These are phyloP conservation scores for Sanderia malayensis DNA, from an alignment of 30 jellyfish, hydroid and myxozoan species.

Conservation along the genomic window DNA sequence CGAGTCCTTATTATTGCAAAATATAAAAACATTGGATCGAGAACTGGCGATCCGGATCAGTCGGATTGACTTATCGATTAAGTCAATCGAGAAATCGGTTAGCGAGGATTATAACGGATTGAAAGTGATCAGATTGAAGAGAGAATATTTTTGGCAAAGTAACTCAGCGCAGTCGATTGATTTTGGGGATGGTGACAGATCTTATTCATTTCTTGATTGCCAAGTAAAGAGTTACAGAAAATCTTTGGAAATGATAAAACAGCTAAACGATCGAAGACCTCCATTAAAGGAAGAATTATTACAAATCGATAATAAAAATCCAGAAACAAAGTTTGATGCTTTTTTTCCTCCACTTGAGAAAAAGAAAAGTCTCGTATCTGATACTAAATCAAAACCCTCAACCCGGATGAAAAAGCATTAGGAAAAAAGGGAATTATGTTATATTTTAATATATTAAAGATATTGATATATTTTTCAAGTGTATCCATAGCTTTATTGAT, in stretches of 20 bases:
- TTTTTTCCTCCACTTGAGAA: conserved; percentile 31
- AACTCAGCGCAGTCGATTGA: background rate
- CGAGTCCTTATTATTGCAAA: conserved; percentile 39
- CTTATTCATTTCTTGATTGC: conserved; percentile 40
- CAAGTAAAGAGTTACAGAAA: conserved; percentile 53
- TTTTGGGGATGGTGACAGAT: background rate
- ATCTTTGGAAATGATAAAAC: conserved; percentile 22
- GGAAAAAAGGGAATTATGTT: background rate
- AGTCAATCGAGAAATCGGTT: conserved; percentile 22
- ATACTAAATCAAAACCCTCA: background rate
- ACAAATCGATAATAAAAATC: conserved; percentile 2
- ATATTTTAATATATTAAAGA: no score
- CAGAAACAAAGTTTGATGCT: conserved; percentile 50
- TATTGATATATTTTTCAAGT: no score
- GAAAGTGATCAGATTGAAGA: background rate
- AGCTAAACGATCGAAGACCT: background rate
- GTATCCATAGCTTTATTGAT: no score
- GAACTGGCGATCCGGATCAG: conserved; percentile 14
- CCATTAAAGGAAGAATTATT: conserved; percentile 1
- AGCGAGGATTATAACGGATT: conserved; percentile 2
- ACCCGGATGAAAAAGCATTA: background rate
- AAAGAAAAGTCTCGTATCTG: background rate
- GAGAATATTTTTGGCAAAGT: background rate
- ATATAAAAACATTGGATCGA: conserved; percentile 33
- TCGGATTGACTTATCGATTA: conserved; percentile 23